phyloP scores from a whole-genome alignment of 2,888 invertebrate species.

The Sepiola atlantica region DNA sequence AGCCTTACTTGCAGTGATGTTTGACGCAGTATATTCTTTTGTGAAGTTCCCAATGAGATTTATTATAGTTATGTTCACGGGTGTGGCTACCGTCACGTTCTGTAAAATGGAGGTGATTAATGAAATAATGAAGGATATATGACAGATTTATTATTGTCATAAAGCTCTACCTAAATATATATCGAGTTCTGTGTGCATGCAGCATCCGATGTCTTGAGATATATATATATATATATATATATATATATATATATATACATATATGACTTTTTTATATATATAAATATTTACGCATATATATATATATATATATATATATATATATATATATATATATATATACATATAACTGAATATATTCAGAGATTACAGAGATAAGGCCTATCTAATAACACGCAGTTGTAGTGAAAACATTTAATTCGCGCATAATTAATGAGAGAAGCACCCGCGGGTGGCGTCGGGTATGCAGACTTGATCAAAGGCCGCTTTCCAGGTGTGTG shows the following conservation, averaged over 20 bases:
- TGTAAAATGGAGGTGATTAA: no score
- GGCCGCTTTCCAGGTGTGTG: background rate
- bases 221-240: background rate
- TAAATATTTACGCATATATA: background rate
- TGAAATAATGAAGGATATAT: no score
- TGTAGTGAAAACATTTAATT: background rate
- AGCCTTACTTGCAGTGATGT: no score
- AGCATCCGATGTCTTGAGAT: background rate
- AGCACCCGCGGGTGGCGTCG: background rate
- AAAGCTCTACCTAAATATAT: no score
- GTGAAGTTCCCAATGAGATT: no score
- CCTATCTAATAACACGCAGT: background rate
- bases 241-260: background rate
- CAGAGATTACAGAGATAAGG: background rate
- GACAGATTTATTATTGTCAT: no score
- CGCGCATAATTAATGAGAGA: background rate
- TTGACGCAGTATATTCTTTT: no score
- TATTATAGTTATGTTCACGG: no score
- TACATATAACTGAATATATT: background rate
- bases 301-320: background rate
- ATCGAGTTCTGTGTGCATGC: no score
- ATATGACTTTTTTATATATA: no score
- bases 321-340: background rate
- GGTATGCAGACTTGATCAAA: background rate
- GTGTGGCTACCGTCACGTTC: no score